A percentile compares a stretch with the other conserved stretches of the same genome.
Evolutionary conservation across 1,140 invertebrate genomes (phyloP).

Genomic region (Dendrolimus kikuchii): DNA sequence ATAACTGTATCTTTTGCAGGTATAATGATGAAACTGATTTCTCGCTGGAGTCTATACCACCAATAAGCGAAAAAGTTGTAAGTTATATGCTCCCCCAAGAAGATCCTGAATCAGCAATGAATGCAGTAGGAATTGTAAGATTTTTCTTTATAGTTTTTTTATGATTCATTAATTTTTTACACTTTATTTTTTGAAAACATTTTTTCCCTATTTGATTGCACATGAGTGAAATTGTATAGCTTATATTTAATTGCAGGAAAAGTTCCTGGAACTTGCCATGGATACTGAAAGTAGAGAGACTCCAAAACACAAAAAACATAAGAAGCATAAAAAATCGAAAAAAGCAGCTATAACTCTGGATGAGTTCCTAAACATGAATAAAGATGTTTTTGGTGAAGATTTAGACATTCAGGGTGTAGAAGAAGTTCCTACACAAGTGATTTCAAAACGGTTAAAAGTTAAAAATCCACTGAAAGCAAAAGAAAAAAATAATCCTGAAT

Average conservation of each 20-base stretch:
- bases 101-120: constrained; percentile 20
- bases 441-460: constrained; percentile 41
- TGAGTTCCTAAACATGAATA: constrained; percentile 68
- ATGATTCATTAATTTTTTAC: background rate
- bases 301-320: constrained; percentile 50
- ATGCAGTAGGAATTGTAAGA: constrained; percentile 43
- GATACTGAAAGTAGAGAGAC: constrained; percentile 24
- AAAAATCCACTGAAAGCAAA: constrained; percentile 29
- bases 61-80: constrained; percentile 47
- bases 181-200: background rate
- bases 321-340: constrained; percentile 64
- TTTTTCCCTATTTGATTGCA: background rate
- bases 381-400: constrained; percentile 64
- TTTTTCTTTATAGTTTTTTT: constrained; percentile 8
- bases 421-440: constrained; percentile 53
- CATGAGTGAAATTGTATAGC: constrained; percentile 3
- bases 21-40: constrained; percentile 38
- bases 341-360: constrained; percentile 60
- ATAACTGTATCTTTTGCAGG: constrained; percentile 25
- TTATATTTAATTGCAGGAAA: constrained; percentile 36
- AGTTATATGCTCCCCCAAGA: constrained; percentile 17
- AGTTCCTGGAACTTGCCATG: constrained; percentile 47
- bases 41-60: constrained; percentile 55
- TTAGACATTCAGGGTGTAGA: constrained; percentile 58
- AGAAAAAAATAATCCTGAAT: constrained; percentile 29